These are phyloP conservation scores for Vannuccia rotundouncinata DNA, from an alignment of 2,888 invertebrate species.

Conservation along the genomic window DNA sequence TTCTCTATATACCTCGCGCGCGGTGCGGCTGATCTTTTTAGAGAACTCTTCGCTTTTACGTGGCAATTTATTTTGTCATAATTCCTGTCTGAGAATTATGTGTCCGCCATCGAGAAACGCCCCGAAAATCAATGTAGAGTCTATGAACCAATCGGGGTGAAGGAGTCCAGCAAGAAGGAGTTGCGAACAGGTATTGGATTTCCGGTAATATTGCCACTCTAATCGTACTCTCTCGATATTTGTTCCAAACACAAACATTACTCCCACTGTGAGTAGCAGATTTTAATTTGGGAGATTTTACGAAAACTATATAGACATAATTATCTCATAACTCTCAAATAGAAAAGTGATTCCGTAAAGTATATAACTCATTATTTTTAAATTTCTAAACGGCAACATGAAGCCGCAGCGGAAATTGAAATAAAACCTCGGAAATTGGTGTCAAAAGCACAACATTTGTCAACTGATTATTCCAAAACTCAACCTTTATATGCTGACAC, in stretches of 20 bases:
- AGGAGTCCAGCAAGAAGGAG: not conserved
- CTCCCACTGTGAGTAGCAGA: not conserved
- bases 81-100: slow-evolving; percentile 1
- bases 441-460: too few relatives aligned
- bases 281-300: too few relatives aligned
- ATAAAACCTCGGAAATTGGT: too few relatives aligned
- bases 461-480: too few relatives aligned
- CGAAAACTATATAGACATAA: too few relatives aligned
- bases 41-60: not conserved
- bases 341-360: too few relatives aligned
- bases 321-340: too few relatives aligned
- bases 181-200: slow-evolving; percentile 26
- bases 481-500: too few relatives aligned
- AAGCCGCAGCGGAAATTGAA: too few relatives aligned
- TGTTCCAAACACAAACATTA: not conserved
- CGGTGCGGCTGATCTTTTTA: not conserved
- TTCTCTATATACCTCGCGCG: not conserved
- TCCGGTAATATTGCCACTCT: not conserved
- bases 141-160: not conserved
- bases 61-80: slow-evolving; percentile 26
- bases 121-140: not conserved
- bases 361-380: not conserved
- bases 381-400: not conserved
- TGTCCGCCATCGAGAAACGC: not conserved
- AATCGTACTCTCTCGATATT: not conserved